Conservation (phyloP, 2,888 invertebrate species). For the Zeuzera pyrina region DNA sequence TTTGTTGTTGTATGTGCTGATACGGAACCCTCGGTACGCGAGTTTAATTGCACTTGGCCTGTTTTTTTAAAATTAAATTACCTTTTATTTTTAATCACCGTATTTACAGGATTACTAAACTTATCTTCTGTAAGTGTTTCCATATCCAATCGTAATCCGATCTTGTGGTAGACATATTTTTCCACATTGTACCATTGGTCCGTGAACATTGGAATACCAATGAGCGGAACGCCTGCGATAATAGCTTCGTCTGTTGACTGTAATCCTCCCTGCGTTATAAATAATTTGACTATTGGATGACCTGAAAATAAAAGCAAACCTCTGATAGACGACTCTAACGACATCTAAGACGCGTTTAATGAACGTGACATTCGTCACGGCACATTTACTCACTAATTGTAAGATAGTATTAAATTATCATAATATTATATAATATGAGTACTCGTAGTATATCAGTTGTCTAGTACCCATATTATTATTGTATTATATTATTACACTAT, state of each 20-base stretch:
- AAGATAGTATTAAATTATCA: no score
- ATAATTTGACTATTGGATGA: slow-evolving; percentile 34
- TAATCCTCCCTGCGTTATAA: slow-evolving; percentile 32
- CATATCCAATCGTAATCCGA: slow-evolving; percentile 1
- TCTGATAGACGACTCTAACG: no score
- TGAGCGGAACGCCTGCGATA: slow-evolving; percentile 20
- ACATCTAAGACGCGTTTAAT: no score
- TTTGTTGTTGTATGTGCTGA: no score
- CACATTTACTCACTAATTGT: no score
- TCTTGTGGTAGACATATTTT: slow-evolving; percentile 9
- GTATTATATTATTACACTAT: no score
- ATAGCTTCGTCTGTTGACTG: slow-evolving; percentile 31
- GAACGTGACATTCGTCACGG: no score
- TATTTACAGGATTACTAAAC: slow-evolving; percentile 13
- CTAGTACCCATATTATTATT: no score
- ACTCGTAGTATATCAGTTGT: no score
- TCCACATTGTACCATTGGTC: slow-evolving; percentile 26
- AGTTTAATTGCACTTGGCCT: no score
- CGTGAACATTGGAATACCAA: slow-evolving; percentile 25
- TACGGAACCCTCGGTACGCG: no score
- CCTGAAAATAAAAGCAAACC: slow-evolving; percentile 2
- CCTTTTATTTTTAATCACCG: slow-evolving; percentile 6
- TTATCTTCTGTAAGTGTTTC: slow-evolving; percentile 11
- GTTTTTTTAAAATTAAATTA: slow-evolving; percentile 1
- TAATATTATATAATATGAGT: no score